Conservation (phyloP, 2,113 vertebrate genomes). For the Sorex araneus region DNA sequence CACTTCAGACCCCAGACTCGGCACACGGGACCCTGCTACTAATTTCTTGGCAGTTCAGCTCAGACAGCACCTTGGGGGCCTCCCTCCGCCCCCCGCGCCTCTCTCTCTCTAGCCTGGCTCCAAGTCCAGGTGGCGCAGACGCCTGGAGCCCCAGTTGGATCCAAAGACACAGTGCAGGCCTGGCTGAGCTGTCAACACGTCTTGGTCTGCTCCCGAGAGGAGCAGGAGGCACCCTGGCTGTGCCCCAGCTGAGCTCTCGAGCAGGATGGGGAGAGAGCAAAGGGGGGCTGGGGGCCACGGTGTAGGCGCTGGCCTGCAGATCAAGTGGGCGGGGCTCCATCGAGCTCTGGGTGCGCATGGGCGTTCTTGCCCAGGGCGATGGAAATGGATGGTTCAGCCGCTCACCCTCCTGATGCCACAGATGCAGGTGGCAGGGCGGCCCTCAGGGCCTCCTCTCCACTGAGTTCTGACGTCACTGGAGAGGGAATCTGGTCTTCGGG, state of each 20-base stretch:
- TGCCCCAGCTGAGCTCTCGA: not conserved
- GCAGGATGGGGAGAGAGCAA: conserved; percentile 9
- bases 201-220: conserved; percentile 53
- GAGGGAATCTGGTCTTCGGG: not conserved
- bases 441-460: conserved; percentile 3
- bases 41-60: conserved; percentile 72
- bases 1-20: conserved; percentile 51
- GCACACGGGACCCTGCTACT: conserved; percentile 61
- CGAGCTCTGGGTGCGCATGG: not conserved
- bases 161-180: conserved; percentile 80
- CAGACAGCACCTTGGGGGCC: conserved; percentile 63
- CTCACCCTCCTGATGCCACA: too few relatives aligned
- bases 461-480: not conserved
- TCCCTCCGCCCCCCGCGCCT: conserved; percentile 22
- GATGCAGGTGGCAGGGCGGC: not conserved
- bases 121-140: conserved; percentile 80
- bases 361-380: not conserved
- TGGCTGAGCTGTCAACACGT: conserved; percentile 78
- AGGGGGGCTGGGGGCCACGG: too few relatives aligned
- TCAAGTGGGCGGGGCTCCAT: not conserved
- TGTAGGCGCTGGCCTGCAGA: not conserved
- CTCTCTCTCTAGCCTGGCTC: conserved; percentile 72
- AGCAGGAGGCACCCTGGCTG: not conserved
- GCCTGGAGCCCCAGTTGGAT: conserved; percentile 76
- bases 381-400: too few relatives aligned